Evolutionary conservation across 2,888 invertebrate genomes (phyloP).

Genomic region (Steinernema scapterisci): DNA sequence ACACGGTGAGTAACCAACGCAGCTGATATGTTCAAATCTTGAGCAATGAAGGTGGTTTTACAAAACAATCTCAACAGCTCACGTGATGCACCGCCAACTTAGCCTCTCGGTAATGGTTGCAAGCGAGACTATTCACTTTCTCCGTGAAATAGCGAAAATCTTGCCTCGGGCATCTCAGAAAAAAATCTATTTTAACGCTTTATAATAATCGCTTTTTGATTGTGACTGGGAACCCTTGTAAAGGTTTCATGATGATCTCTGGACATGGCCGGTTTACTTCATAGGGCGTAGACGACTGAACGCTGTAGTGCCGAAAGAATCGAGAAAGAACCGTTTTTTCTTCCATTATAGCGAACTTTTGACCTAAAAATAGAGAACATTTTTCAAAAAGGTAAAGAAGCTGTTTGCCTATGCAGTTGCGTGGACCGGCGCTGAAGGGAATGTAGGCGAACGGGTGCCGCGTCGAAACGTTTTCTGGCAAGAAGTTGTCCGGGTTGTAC

Average conservation of each 20-base stretch:
- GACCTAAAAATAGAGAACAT: slow-evolving; percentile 29
- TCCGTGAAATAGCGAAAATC: no score
- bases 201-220: neutral
- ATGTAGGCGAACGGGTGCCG: slow-evolving; percentile 54
- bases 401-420: slow-evolving; percentile 55
- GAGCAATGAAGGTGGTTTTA: no score
- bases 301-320: slow-evolving; percentile 19
- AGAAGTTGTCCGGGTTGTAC: slow-evolving; percentile 69
- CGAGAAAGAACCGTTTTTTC: slow-evolving; percentile 33
- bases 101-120: no score
- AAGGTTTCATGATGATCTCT: slow-evolving; percentile 22
- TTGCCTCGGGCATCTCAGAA: no score
- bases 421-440: slow-evolving; percentile 57
- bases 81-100: no score
- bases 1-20: no score
- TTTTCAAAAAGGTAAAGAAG: neutral
- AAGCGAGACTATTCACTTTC: no score
- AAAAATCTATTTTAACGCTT: neutral
- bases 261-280: slow-evolving; percentile 8
- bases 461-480: slow-evolving; percentile 59
- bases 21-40: no score
- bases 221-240: neutral
- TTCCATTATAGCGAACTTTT: slow-evolving; percentile 40
- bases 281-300: neutral
- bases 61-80: no score